Base-by-base conservation (phyloP, 2,797 vertebrate species). In the Peromyscus eremicus region DNA sequence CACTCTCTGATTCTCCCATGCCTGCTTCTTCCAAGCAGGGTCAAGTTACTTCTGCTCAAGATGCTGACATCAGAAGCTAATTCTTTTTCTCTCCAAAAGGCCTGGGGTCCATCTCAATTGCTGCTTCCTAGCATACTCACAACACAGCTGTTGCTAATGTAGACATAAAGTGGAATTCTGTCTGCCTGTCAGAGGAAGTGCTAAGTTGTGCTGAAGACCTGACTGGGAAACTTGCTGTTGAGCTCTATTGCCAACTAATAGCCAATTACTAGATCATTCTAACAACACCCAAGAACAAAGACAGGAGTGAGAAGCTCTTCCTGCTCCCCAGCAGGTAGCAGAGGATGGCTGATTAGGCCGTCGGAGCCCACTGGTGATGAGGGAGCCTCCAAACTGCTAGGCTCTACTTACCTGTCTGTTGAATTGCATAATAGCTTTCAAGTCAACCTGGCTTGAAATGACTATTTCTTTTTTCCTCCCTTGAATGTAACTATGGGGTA, bases 371-470 rank as follows among this genome's bases (percentile, higher is more conserved):
- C 0, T 40, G 21, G 91, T 90, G 66, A 43, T 71, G 43, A 76
- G 52, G 57, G 57, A 92, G 13, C 27, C 64, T 86, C 49, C 80
- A 77, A 21, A 66, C 43, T 75, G 83, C 43, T 23, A 91, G 62
- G 52, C 10, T 93, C 81, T 95, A 83, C 89, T 94, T 70, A 43
- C 32, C 76, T 71, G n/a, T 89, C 83, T 27, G 21, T 88, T 93
- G 77, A 94, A 95, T 94, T 88, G 43, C 77, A 76, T 91, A 94
- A 94, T 57, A 76, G 49, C 62, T 73, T 95, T 92, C 52, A 92
- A 81, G 64, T 96, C 85, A 96, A 73, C 46, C 34, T 81, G 57
- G 13, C 52, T 95, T 89, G 82, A 96, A 92, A 95, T 73, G 73
- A 55, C 75, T 34, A 52, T 95, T 92, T 96, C 75, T 79, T 95